Conservation (phyloP, 2,888 invertebrate species). For the Neoascia interrupta region DNA sequence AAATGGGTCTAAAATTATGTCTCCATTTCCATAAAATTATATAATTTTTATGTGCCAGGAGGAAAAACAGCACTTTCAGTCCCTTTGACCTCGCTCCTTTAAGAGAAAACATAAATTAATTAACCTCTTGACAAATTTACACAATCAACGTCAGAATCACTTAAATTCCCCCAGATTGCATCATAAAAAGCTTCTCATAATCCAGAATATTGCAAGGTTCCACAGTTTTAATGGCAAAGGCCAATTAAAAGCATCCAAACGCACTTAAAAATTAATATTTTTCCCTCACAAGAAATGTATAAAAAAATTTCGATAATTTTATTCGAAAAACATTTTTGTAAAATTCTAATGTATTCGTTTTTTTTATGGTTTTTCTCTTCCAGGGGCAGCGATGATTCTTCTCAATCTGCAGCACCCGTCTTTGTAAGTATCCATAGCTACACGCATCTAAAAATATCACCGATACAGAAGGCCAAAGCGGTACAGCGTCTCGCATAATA, state of each 20-base stretch:
- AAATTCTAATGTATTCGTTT: slow-evolving; percentile 36
- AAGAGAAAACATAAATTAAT: slow-evolving; percentile 25
- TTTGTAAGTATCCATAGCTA: slow-evolving; percentile 73
- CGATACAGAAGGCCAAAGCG: neutral
- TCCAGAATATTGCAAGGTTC: slow-evolving; percentile 40
- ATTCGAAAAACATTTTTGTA: slow-evolving; percentile 23
- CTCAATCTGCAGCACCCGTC: slow-evolving; percentile 72
- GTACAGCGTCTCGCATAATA: no score
- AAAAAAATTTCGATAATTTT: slow-evolving; percentile 6
- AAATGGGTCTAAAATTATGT: no score
- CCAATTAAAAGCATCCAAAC: slow-evolving; percentile 22
- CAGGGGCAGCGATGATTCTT: slow-evolving; percentile 74
- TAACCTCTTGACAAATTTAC: slow-evolving; percentile 53
- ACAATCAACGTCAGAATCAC: slow-evolving; percentile 21
- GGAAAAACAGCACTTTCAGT: neutral
- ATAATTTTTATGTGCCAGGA: neutral
- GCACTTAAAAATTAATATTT: slow-evolving; percentile 17
- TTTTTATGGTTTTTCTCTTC: slow-evolving; percentile 64
- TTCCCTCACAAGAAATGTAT: neutral
- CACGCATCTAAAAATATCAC: slow-evolving; percentile 4
- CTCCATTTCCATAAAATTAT: slow-evolving; percentile 9
- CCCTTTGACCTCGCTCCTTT: neutral
- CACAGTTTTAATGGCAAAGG: neutral
- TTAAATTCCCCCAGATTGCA: slow-evolving; percentile 16
- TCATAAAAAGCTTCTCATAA: slow-evolving; percentile 8